These are phyloP conservation scores for Melanotaenia duboulayi DNA, from an alignment of 2,113 vertebrate species.

Conservation along the genomic window DNA sequence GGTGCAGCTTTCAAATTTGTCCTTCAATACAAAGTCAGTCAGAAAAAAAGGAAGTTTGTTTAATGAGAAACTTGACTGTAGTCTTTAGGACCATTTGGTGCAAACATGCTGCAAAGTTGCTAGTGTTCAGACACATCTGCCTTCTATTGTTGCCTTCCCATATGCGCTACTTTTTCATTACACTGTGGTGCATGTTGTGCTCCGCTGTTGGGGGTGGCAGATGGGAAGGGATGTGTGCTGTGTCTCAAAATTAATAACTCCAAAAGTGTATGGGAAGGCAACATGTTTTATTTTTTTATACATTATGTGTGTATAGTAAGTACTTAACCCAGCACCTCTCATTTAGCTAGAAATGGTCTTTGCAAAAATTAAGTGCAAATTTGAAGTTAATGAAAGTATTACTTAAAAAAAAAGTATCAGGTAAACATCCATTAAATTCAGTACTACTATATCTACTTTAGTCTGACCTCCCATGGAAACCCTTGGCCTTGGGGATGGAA, in stretches of 20 bases:
- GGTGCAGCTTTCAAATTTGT: too few relatives aligned
- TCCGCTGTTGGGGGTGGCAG: not conserved
- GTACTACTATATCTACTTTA: not conserved
- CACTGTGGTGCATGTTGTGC: not conserved
- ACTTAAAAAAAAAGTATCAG: not conserved
- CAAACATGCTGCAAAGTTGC: not conserved
- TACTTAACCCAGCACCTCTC: not conserved
- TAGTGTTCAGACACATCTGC: not conserved
- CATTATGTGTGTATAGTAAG: not conserved
- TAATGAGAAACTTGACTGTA: not conserved
- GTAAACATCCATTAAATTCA: too few relatives aligned
- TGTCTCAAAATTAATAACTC: not conserved
- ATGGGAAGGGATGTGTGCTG: not conserved
- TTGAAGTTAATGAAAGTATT: not conserved
- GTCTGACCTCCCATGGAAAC: constrained; percentile 3
- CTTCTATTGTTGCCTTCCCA: not conserved
- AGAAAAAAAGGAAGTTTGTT: too few relatives aligned
- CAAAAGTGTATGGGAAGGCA: not conserved
- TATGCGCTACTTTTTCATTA: constrained; percentile 1
- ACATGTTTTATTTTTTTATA: constrained; percentile 1
- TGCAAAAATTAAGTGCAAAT: not conserved
- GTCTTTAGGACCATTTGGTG: not conserved
- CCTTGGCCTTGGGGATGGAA: constrained; percentile 9
- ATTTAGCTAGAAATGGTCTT: not conserved
- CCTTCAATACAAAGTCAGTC: too few relatives aligned